These are phyloP conservation scores for Limanda limanda DNA, from an alignment of 2,113 vertebrate genomes.

Conservation along the genomic window DNA sequence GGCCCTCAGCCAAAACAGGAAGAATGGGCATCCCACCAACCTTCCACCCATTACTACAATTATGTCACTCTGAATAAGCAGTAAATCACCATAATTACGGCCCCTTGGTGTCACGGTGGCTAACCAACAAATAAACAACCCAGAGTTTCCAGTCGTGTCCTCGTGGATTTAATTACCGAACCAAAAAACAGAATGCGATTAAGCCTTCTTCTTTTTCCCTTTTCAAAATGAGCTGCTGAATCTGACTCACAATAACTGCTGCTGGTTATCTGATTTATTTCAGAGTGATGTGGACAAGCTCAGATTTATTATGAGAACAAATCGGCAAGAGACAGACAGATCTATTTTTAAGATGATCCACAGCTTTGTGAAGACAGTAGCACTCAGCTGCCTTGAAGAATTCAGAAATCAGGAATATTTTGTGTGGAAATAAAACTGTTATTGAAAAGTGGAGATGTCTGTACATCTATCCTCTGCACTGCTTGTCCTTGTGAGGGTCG, in stretches of 20 bases:
- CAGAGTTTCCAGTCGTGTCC: constrained; percentile 20
- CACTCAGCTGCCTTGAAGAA: not conserved
- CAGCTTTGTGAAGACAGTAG: not conserved
- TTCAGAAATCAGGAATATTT: not conserved
- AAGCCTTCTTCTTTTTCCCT: constrained; percentile 1
- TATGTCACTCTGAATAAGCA: constrained; percentile 48
- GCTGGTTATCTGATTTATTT: not conserved
- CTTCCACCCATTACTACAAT: constrained; percentile 53
- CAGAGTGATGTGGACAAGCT: not conserved
- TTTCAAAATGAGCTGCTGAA: constrained; percentile 4
- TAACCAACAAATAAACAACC: constrained; percentile 56
- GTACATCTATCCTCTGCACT: not conserved
- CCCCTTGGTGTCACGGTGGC: constrained; percentile 15
- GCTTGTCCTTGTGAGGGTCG: not conserved
- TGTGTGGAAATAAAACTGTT: not conserved
- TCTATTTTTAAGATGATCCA: constrained; percentile 8
- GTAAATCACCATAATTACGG: constrained; percentile 62
- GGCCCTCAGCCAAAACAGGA: constrained; percentile 23
- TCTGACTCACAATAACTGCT: not conserved
- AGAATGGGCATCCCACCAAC: constrained; percentile 30
- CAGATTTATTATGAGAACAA: not conserved
- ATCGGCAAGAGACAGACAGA: not conserved
- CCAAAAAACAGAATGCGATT: constrained; percentile 35
- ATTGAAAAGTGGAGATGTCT: not conserved
- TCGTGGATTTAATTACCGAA: constrained; percentile 49